Base-by-base conservation (phyloP, 2,888 invertebrate species). In the Pemphredon lugubris region DNA sequence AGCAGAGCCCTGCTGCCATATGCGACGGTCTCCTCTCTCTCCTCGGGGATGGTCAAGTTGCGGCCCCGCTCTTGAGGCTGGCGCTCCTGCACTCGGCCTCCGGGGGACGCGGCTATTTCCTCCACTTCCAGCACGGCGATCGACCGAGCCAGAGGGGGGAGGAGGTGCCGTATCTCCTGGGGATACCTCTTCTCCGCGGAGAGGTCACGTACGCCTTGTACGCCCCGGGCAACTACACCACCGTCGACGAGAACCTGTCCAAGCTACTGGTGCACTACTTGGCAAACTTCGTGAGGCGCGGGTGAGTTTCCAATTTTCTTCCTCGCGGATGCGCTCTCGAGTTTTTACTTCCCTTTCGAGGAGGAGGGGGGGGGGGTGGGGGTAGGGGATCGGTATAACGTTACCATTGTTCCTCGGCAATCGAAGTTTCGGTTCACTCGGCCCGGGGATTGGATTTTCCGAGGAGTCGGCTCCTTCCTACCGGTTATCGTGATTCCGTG, bases 21-120 rank as follows among this genome's bases (percentile, higher is more conserved):
- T 88, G 96, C 96, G 76, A 94, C 96, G 84, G 97, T 95, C 89
- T 96, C 94, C 58, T 88, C 13, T 87, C 92, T 89, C 94, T 97
- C 69, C 91, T 98, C 57, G 96, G 97, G 85, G 98, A 98, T 88
- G 97, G 97, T 0, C 95, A 98, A 81, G 96, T 96, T 55, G 96
- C 96, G 0, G 96, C 98, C 7, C 97, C 97, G 13, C 90, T 95
- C 44, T 94, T 96, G 66, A 92, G 95, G 82, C 91, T 96, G 59
- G 96, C 95, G 0, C 94, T 95, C 82, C 92, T 96, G 64, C 96
- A 96, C 88, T 94, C 96, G 30, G 90, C 95, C 77, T 92, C 93
- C 70, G 95, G 95, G 2, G 96, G 96, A 47, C 94, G 93, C 53
- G 95, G 96, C 32, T 96, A 95, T 92, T 96, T 97, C 90, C 93